Percentiles rank a stretch among this genome's conserved stretches.
phyloP scores from a whole-genome alignment of 2,797 vertebrate genomes.

The Sardinella longiceps region DNA sequence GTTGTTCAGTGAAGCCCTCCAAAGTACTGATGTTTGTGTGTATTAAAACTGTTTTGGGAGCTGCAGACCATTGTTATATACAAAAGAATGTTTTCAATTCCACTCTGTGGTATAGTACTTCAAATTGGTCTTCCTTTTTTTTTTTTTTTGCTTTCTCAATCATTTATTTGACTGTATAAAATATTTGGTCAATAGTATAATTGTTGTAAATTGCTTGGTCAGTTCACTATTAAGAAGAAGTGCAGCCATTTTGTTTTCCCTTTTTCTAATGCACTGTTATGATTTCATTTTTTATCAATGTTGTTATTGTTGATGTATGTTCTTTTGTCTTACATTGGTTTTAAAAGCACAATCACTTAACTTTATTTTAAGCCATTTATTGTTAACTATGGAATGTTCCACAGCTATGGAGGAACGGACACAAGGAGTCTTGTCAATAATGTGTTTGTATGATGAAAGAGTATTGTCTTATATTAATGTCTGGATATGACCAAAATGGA shows the following conservation, averaged over 20 bases:
- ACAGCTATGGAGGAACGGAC: slow-evolving; percentile 78
- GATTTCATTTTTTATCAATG: slow-evolving; percentile 76
- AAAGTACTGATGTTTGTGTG: slow-evolving; percentile 33
- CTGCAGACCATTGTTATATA: slow-evolving; percentile 62
- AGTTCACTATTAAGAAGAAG: slow-evolving; percentile 86
- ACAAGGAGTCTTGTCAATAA: slow-evolving; percentile 75
- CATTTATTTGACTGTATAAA: slow-evolving; percentile 67
- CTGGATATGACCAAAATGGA: slow-evolving; percentile 35
- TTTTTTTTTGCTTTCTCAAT: slow-evolving; percentile 68
- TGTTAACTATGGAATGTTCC: slow-evolving; percentile 84
- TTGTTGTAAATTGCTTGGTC: slow-evolving; percentile 86
- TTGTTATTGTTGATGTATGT: slow-evolving; percentile 73
- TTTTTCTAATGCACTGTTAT: slow-evolving; percentile 94
- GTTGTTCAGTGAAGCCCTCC: neutral
- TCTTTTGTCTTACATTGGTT: slow-evolving; percentile 85
- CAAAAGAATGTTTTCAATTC: slow-evolving; percentile 54
- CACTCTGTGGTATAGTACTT: slow-evolving; percentile 75
- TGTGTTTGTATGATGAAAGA: slow-evolving; percentile 50
- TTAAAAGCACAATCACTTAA: slow-evolving; percentile 99
- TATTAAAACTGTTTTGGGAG: slow-evolving; percentile 62
- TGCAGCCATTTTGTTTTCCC: slow-evolving; percentile 84
- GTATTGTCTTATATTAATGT: slow-evolving; percentile 34
- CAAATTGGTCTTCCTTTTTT: slow-evolving; percentile 78
- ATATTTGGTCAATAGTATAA: slow-evolving; percentile 72
- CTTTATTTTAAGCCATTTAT: slow-evolving; percentile 87